Evolutionary conservation across 1,140 invertebrate species (phyloP).

Genomic region (Bombus waltoni): DNA sequence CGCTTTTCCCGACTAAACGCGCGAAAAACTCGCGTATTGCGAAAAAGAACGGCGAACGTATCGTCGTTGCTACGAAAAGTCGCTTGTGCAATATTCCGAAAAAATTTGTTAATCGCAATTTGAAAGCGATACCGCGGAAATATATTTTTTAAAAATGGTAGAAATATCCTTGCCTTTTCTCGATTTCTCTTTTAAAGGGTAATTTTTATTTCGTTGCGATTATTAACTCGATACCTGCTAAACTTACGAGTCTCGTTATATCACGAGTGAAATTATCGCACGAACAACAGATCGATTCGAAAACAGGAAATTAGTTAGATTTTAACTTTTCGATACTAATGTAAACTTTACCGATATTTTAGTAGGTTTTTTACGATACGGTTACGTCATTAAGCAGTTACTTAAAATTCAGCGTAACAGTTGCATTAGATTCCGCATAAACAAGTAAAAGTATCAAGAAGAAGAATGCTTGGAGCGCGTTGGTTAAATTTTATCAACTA

Average conservation of each 20-base stretch:
- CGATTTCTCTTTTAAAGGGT: not conserved
- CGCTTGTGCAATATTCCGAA: too few relatives aligned
- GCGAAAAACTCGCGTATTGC: not conserved
- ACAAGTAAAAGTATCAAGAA: not conserved
- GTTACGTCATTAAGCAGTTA: not conserved
- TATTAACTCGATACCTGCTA: not conserved
- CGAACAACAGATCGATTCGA: rapidly evolving
- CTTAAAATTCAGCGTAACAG: not conserved
- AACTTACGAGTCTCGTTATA: not conserved
- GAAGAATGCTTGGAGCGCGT: not conserved
- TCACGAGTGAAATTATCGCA: too few relatives aligned
- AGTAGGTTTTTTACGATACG: too few relatives aligned
- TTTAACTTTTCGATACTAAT: not conserved
- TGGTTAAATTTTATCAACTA: not conserved
- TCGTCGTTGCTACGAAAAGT: not conserved
- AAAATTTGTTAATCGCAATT: not conserved
- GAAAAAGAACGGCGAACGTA: not conserved
- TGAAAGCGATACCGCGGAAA: not conserved
- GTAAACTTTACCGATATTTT: not conserved
- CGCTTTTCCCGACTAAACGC: not conserved
- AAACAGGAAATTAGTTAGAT: not conserved
- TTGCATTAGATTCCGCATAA: not conserved
- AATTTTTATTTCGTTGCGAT: not conserved
- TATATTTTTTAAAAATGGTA: not conserved
- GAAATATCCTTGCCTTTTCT: not conserved